Evolutionary conservation across 2,797 vertebrate species (phyloP).

Genomic region (Chaetodon trifasciatus): DNA sequence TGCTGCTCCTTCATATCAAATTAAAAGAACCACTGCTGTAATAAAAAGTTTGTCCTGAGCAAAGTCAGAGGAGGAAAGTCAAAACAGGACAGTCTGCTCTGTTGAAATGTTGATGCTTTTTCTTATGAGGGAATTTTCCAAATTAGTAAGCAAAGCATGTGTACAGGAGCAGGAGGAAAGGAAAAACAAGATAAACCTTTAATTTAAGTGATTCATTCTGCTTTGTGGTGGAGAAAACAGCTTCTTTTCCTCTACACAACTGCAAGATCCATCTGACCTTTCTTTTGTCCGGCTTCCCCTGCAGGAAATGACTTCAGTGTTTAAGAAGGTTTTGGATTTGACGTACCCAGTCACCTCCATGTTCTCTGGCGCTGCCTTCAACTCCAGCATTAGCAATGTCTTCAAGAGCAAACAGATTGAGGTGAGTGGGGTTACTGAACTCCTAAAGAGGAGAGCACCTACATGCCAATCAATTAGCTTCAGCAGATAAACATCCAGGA

Average conservation of each 20-base stretch:
- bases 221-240: not conserved
- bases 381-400: constrained; percentile 90
- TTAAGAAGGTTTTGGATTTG: constrained; percentile 92
- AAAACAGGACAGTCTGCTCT: not conserved
- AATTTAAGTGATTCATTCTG: not conserved
- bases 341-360: constrained; percentile 97
- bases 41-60: constrained; percentile 17
- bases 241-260: not conserved
- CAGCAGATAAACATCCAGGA: not conserved
- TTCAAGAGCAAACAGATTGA: constrained; percentile 97
- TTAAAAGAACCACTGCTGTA: constrained; percentile 35
- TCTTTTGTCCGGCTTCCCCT: not conserved
- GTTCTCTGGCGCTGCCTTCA: constrained; percentile 95
- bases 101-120: not conserved
- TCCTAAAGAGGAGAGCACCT: not conserved
- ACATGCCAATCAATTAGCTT: not conserved
- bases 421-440: constrained; percentile 75
- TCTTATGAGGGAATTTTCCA: not conserved
- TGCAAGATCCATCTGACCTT: not conserved
- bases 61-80: constrained; percentile 20
- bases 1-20: constrained; percentile 16
- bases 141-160: not conserved
- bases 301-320: constrained; percentile 94
- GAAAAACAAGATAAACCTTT: not conserved
- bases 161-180: not conserved